A percentile compares a stretch with the other conserved stretches of the same genome.
Evolutionary conservation across 2,113 vertebrate species (phyloP).

Genomic region (Probosciger aterrimus): DNA sequence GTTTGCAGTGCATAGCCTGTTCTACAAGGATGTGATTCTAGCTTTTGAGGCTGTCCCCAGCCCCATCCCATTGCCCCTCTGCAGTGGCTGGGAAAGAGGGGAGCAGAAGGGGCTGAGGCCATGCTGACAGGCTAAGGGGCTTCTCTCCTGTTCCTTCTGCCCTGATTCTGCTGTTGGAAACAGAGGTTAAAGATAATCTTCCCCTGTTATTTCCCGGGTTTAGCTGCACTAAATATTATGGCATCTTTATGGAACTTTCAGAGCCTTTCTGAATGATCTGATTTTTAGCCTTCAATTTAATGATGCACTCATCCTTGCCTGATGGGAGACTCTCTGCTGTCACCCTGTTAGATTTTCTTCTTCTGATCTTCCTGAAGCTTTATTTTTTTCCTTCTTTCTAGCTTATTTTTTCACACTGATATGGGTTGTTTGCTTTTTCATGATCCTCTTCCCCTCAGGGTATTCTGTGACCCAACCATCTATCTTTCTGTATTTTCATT

Average conservation of each 20-base stretch:
- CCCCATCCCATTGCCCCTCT: background rate
- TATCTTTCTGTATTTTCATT: conserved; percentile 10
- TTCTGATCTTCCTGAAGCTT: background rate
- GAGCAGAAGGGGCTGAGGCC: background rate
- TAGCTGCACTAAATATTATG: background rate
- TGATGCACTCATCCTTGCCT: background rate
- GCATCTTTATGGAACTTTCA: background rate
- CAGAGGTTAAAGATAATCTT: background rate
- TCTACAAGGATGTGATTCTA: background rate
- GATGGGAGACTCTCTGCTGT: background rate
- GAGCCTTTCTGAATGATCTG: background rate
- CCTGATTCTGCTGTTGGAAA: background rate
- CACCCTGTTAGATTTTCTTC: background rate
- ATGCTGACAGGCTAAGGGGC: too few relatives aligned
- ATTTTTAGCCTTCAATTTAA: background rate
- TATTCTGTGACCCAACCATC: background rate
- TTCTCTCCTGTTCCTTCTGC: background rate
- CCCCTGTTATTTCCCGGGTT: background rate
- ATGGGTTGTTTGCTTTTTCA: background rate
- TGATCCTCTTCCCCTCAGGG: background rate
- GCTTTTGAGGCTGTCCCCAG: background rate
- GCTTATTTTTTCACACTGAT: background rate
- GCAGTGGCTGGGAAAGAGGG: background rate
- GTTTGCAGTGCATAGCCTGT: background rate
- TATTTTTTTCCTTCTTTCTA: background rate